Base-by-base conservation (phyloP, 1,140 invertebrate species). In the Neodiprion virginianus region DNA sequence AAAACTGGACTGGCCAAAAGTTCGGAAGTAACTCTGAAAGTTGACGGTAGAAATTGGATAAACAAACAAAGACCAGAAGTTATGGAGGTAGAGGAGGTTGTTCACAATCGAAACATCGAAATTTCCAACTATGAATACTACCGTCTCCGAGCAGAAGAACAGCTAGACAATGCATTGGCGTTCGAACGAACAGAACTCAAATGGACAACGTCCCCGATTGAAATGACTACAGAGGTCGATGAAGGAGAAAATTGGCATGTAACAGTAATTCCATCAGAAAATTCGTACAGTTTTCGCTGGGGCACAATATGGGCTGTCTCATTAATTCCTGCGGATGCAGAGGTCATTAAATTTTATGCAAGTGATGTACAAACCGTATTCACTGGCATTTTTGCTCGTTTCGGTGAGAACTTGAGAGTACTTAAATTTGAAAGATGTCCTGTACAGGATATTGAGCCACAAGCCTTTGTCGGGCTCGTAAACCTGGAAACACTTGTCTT, bases 361-460 rank as follows among this genome's bases (percentile, higher is more conserved):
- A 82, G 81, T 5, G 70, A 74, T 8, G 74, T 85, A 9, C 70
- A 76, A 8, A 80, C 48, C 0, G 76, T 85, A 12, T 74, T 3
- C 40, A 61, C 12, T 49, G 66, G 71, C 65, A 68, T 14, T 72
- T 85, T 74, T 40, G 53, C 1, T 68, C 78, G 75, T 12, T 85
- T 85, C 61, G 71, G 80, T 23, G 78, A 78, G 14, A 80, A 80
- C 49, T 17, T 85, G 12, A 78, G 74, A 10, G 71, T 68, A 40
- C 75, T 85, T 0, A 82, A 84, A n/a, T 75, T 85, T 12, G 78
- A 74, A 8, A 79, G 83, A 14, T 85, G 83, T 23, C 70, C 69
- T 3, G 79, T 84, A 23, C 74, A 81, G 48, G 79, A 21, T 0
- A 82, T 85, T 11, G 78, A 82, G 1, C 8, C 78, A 14, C 65